phyloP scores from a whole-genome alignment of 2,888 invertebrate species.

The Drosophila seclusa region DNA sequence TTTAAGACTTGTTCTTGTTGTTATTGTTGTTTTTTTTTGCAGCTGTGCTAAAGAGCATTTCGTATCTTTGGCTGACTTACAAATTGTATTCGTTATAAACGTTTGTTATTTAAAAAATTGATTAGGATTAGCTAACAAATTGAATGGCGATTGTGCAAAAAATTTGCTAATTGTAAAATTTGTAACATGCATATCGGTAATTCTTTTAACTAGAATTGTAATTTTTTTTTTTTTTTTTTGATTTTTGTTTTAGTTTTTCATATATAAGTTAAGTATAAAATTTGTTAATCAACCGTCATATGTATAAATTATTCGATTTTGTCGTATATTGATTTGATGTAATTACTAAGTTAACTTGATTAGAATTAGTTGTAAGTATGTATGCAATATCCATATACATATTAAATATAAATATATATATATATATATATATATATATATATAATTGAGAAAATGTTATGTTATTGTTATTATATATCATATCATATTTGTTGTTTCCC shows the following conservation, averaged over 20 bases:
- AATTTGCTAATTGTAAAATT: conserved; percentile 56
- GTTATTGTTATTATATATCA: conserved; percentile 19
- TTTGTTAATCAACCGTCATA: conserved; percentile 49
- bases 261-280: conserved; percentile 57
- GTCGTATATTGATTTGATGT: conserved; percentile 29
- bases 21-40: conserved; percentile 15
- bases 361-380: conserved; percentile 53
- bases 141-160: conserved; percentile 63
- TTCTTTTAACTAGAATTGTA: conserved; percentile 50
- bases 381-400: conserved; percentile 48
- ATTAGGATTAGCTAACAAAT: conserved; percentile 60
- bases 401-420: conserved; percentile 24
- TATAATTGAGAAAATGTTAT: conserved; percentile 51
- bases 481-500: conserved; percentile 43
- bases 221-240: conserved; percentile 8
- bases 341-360: conserved; percentile 60
- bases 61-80: conserved; percentile 51
- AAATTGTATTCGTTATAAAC: conserved; percentile 46
- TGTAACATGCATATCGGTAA: conserved; percentile 59
- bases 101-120: conserved; percentile 40
- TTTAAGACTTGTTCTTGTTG: conserved; percentile 4
- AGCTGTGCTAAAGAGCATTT: conserved; percentile 38
- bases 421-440: conserved; percentile 21
- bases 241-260: conserved; percentile 2
- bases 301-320: conserved; percentile 56